Conservation (phyloP, 2,797 vertebrate genomes). For the Siniperca obscura region DNA sequence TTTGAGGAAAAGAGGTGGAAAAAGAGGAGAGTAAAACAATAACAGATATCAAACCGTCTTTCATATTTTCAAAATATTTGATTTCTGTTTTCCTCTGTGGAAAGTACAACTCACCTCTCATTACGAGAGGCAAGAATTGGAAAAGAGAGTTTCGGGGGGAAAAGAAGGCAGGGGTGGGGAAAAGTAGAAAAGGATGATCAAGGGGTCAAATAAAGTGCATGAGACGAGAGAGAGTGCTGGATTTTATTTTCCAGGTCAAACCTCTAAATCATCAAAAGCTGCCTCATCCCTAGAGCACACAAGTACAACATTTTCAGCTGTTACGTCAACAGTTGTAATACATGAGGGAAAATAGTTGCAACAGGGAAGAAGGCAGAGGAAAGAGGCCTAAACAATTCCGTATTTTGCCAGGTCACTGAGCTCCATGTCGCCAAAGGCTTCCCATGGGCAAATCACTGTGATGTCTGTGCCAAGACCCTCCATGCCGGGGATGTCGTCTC, state of each 20-base stretch:
- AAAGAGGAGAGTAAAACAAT: neutral
- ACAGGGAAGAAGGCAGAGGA: neutral
- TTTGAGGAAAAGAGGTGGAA: conserved; percentile 25
- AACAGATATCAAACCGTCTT: conserved; percentile 32
- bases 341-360: conserved; percentile 8
- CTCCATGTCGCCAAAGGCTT: conserved; percentile 88
- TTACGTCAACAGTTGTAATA: conserved; percentile 10
- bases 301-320: conserved; percentile 15
- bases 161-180: neutral
- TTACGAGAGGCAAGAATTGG: neutral
- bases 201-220: conserved; percentile 54
- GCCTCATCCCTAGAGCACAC: conserved; percentile 21
- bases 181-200: neutral
- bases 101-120: neutral
- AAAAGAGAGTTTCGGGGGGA: neutral
- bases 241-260: conserved; percentile 39
- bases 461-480: conserved; percentile 91
- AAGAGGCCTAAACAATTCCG: conserved; percentile 81
- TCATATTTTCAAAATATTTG: conserved; percentile 17
- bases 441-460: conserved; percentile 88
- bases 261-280: conserved; percentile 46
- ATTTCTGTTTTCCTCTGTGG: neutral
- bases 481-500: conserved; percentile 97
- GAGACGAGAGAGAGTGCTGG: conserved; percentile 17
- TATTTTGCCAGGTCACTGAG: conserved; percentile 87